These are phyloP conservation scores for Brachyptera risi DNA, from an alignment of 2,888 invertebrate genomes.

Conservation along the genomic window DNA sequence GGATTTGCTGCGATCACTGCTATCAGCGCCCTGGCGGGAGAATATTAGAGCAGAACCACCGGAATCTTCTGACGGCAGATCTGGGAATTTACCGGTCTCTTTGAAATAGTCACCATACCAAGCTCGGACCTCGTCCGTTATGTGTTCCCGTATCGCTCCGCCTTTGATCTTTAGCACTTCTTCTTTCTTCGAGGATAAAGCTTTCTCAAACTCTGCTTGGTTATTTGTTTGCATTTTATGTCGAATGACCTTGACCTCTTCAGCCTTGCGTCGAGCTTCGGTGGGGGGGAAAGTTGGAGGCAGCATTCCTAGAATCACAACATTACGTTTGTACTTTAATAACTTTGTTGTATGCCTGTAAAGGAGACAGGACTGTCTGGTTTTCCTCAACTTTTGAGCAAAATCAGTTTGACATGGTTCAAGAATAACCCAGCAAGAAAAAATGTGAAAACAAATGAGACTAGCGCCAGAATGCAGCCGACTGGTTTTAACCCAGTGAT, in stretches of 20 bases:
- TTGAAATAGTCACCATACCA: conserved; percentile 66
- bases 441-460: no score
- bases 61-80: conserved; percentile 86
- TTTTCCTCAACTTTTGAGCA: no score
- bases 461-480: no score
- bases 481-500: no score
- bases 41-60: conserved; percentile 85
- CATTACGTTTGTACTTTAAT: not conserved
- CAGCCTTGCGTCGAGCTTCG: conserved; percentile 40
- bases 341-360: not conserved
- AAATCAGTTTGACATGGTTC: no score
- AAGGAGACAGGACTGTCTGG: no score
- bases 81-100: conserved; percentile 82
- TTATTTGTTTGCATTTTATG: conserved; percentile 63
- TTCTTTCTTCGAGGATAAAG: conserved; percentile 50
- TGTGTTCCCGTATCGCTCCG: conserved; percentile 57
- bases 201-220: conserved; percentile 64
- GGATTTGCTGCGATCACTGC: conserved; percentile 72
- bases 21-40: conserved; percentile 58
- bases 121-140: conserved; percentile 79
- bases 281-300: conserved; percentile 43
- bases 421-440: no score
- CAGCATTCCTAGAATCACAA: conserved; percentile 42
- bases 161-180: not conserved
- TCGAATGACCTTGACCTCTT: conserved; percentile 49